These are phyloP conservation scores for Gobius niger DNA, from an alignment of 2,113 vertebrate genomes.

Conservation along the genomic window DNA sequence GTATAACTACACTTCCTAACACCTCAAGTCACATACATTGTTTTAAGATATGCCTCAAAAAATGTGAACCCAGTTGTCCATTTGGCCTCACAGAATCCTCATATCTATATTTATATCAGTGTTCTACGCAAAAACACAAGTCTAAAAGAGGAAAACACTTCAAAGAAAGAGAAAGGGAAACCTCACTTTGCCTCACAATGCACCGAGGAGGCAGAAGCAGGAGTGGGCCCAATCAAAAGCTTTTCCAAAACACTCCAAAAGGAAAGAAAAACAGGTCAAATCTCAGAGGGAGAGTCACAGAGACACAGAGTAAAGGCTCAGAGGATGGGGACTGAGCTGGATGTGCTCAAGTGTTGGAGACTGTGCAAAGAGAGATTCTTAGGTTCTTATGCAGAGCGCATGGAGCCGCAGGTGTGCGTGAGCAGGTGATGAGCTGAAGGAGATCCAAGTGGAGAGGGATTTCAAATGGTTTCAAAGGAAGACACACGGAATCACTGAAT, in stretches of 20 bases:
- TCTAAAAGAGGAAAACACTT: no score
- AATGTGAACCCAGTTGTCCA: no score
- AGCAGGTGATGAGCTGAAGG: background rate
- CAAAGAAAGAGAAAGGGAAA: no score
- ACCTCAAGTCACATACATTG: no score
- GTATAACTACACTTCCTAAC: no score
- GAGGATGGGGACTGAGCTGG: background rate
- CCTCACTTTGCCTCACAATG: no score
- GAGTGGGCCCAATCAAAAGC: background rate
- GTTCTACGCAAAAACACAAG: no score
- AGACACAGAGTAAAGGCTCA: background rate
- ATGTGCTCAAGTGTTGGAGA: background rate
- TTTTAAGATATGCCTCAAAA: no score
- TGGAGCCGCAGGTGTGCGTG: background rate
- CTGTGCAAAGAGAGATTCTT: background rate
- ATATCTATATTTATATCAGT: no score
- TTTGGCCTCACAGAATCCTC: no score
- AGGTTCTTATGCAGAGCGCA: background rate
- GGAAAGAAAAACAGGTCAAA: background rate
- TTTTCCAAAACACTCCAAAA: background rate
- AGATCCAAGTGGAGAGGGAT: background rate
- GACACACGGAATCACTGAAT: no score
- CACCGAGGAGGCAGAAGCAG: background rate
- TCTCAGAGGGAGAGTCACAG: background rate
- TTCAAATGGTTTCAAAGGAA: background rate